Evolutionary conservation across 2,888 invertebrate species (phyloP), one percentile per base, ranked within the genome.

Genomic region (Sminthurides aquaticus): DNA sequence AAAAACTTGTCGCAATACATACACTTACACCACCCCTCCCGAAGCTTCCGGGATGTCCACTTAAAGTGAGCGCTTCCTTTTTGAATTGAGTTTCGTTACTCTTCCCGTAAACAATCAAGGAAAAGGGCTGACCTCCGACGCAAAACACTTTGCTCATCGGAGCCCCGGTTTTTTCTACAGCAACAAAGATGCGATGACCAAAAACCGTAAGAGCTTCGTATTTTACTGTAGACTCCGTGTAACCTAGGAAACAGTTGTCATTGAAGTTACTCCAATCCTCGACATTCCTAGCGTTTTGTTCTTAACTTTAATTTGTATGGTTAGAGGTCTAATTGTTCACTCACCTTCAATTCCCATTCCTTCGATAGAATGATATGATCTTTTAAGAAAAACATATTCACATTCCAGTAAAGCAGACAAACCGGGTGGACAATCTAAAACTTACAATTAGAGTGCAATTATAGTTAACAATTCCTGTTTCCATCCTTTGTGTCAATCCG

Each of bases 31-130:
- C 63, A 25, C 57, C 57, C 18, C 63, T 24, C 22, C 63, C 63
- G 49, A 63, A 63, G 26, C 63, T 56, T 1, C 63, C 63, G 1
- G 63, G 57, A 25, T 63, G 63, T 2, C 63, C 63, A 22, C n/a
- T 3, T 20, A 63, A 43, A 43, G 48, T 48, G 1, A 63, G 26
- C 20, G 48, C 28, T 27, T 57, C 63, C 28, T 63, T 63, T 15
- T 28, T 22, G 27, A 63, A 57, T 25, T 29, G 24, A 11, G 49
- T 49, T 8, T 63, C 63, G 27, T 29, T 49, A 20, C 57, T 56
- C 20, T 57, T 63, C 11, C 34, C 29, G 22, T n/a, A 63, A 1
- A 63, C 63, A 20, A 15, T 15, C 3, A 63, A 34, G 2, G 63
- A 48, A 22, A 63, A 63, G 8, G 63, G 63, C 27, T 5, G 29